A percentile compares a stretch with the other conserved stretches of the same genome.
Evolutionary conservation across 2,797 vertebrate species (phyloP).

Genomic region (Poeciliopsis gracilis): DNA sequence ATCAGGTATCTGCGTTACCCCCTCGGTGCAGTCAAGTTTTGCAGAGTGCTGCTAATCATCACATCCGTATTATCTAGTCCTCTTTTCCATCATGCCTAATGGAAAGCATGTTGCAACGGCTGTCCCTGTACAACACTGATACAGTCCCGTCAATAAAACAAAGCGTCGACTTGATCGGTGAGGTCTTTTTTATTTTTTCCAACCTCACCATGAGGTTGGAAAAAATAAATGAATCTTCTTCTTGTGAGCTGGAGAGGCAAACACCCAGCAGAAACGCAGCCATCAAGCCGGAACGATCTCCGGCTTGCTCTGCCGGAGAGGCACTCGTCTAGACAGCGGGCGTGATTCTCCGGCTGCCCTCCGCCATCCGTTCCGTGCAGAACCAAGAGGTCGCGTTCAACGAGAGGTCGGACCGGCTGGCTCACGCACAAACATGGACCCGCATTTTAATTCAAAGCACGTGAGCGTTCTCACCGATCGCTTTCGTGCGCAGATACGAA

Average conservation of each 20-base stretch:
- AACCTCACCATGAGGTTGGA: not conserved
- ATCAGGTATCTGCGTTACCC: no score
- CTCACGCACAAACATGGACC: conserved; percentile 29
- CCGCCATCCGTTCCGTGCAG: conserved; percentile 37
- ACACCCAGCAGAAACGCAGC: conserved; percentile 21
- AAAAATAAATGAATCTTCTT: conserved; percentile 42
- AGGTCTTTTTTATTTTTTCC: not conserved
- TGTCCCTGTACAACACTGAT: not conserved
- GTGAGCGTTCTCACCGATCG: conserved; percentile 32
- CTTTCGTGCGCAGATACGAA: conserved; percentile 14
- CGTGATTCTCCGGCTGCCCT: conserved; percentile 13
- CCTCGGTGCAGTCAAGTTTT: no score
- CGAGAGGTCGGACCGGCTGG: conserved; percentile 30
- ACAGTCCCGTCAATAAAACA: not conserved
- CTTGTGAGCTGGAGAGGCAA: conserved; percentile 42
- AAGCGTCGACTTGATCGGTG: not conserved
- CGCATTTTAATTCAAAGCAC: conserved; percentile 51
- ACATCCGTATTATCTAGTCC: not conserved
- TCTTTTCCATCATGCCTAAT: not conserved
- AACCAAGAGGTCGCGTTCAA: conserved; percentile 38
- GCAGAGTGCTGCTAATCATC: not conserved
- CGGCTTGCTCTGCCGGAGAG: conserved; percentile 39
- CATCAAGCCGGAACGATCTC: conserved; percentile 34
- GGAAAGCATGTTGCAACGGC: not conserved
- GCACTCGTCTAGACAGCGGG: conserved; percentile 40